A percentile compares a stretch with the other conserved stretches of the same genome.
Conservation (phyloP, 2,113 vertebrate species). For the Hydropotes inermis region DNA sequence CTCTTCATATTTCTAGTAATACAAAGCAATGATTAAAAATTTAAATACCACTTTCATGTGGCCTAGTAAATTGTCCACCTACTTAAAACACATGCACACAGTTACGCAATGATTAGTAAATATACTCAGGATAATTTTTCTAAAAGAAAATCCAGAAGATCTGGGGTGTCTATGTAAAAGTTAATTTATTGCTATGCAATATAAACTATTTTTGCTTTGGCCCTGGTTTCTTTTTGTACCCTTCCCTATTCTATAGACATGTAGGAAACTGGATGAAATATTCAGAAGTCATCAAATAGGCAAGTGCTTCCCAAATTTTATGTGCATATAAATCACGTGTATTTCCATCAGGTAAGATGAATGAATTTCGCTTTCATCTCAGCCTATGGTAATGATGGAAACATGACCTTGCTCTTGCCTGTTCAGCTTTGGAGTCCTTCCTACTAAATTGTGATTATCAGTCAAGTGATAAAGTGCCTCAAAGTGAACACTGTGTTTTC, state of each 20-base stretch:
- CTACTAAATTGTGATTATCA: neutral
- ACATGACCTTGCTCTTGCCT: neutral
- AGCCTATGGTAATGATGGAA: neutral
- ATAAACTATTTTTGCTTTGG: neutral
- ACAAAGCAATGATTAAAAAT: constrained; percentile 24
- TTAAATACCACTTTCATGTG: neutral
- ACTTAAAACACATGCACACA: neutral
- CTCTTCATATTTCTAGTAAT: neutral
- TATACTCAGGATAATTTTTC: neutral
- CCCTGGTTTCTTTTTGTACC: neutral
- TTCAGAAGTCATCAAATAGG: neutral
- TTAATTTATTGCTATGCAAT: neutral
- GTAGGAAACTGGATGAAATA: neutral
- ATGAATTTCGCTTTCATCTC: neutral
- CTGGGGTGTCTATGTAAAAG: neutral
- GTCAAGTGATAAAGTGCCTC: neutral
- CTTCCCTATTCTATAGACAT: neutral
- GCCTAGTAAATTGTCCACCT: neutral
- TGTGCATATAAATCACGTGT: neutral
- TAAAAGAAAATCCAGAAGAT: neutral
- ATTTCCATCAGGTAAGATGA: neutral
- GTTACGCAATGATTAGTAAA: neutral
- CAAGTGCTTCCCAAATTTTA: neutral
- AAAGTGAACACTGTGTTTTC: neutral
- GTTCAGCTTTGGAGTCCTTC: neutral